Evolutionary conservation across 37 sponge, comb jelly and placozoan genomes (phyloP).

Genomic region (Theonella swinhoei): DNA sequence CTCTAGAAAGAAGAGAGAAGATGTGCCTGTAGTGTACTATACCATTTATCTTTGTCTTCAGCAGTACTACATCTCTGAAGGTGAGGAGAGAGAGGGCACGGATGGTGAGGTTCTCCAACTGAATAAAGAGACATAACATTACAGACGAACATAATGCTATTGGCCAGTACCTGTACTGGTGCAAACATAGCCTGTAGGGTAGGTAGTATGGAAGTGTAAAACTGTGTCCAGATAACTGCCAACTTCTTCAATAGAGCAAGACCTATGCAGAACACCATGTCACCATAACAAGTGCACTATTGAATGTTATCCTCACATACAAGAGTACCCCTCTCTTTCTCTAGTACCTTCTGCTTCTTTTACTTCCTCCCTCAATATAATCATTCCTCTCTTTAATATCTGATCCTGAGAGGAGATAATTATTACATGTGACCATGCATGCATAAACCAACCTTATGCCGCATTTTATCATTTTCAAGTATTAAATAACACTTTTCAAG

Average conservation of each 20-base stretch:
- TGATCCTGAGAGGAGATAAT: no score
- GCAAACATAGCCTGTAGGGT: constrained; percentile 79
- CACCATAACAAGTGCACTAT: background rate
- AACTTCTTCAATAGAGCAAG: constrained; percentile 57
- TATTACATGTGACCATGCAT: no score
- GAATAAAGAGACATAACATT: background rate
- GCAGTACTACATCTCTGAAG: constrained; percentile 74
- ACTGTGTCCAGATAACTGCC: constrained; percentile 72
- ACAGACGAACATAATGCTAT: background rate
- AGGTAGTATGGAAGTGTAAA: constrained; percentile 82
- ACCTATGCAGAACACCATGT: constrained; percentile 14
- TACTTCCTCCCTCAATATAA: constrained; percentile 60
- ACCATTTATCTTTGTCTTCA: constrained; percentile 71
- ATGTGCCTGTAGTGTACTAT: no score
- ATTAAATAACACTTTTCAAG: no score
- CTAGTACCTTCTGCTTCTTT: constrained; percentile 26
- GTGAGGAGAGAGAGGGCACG: constrained; percentile 67
- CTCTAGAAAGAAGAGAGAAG: no score
- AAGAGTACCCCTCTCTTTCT: background rate
- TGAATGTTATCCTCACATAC: background rate
- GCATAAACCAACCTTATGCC: no score
- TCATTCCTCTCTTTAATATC: constrained; percentile 65
- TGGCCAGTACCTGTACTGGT: constrained; percentile 44
- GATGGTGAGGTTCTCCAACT: constrained; percentile 52
- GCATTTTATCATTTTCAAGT: no score